Conservation (phyloP, 2,113 vertebrate species). For the Ictidomys tridecemlineatus region DNA sequence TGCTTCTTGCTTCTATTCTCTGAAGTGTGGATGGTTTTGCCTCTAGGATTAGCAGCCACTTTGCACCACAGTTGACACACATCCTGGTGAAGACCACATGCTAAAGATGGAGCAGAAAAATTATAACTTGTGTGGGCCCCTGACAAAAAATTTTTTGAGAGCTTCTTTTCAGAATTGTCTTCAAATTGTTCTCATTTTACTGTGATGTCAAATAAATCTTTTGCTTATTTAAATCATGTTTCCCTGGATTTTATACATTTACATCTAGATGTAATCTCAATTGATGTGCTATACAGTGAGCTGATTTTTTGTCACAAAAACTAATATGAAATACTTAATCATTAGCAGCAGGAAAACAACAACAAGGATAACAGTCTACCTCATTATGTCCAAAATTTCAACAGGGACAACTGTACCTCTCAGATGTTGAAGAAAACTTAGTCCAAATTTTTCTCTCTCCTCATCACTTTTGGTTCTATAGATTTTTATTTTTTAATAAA, state of each 20-base stretch:
- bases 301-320: not conserved
- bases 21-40: no score
- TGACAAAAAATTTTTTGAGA: not conserved
- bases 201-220: not conserved
- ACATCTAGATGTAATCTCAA: not conserved
- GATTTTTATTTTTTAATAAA: slow-evolving; percentile 29
- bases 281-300: not conserved
- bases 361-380: not conserved
- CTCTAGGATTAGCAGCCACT: not conserved
- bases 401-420: not conserved
- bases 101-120: not conserved
- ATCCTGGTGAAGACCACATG: not conserved
- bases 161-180: not conserved
- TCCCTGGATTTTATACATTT: slow-evolving; percentile 13
- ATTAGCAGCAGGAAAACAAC: not conserved
- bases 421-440: not conserved
- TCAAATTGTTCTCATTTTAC: not conserved
- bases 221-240: not conserved
- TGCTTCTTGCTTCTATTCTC: not conserved
- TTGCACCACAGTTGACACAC: not conserved
- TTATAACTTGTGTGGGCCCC: not conserved
- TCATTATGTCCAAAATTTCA: not conserved
- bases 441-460: not conserved
- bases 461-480: not conserved
- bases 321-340: not conserved